Percentiles rank a stretch among this genome's conserved stretches.
These are phyloP conservation scores for Bovichtus variegatus DNA, from an alignment of 2,797 vertebrate species.

Conservation along the genomic window DNA sequence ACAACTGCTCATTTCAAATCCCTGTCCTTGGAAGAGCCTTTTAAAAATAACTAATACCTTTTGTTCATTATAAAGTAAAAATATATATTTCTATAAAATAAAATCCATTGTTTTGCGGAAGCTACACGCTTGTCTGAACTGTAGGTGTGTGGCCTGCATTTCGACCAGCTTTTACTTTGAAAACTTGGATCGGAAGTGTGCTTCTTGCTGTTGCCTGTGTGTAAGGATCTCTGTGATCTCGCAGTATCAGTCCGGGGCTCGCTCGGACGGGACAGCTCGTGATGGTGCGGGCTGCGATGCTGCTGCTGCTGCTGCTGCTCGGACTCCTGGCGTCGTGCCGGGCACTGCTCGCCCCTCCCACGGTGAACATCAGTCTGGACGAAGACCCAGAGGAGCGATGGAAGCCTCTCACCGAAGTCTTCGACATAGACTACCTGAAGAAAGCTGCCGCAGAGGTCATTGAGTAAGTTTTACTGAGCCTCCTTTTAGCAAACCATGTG, in stretches of 20 bases:
- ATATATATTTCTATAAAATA: no score
- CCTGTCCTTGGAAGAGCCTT: no score
- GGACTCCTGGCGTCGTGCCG: constrained; percentile 16
- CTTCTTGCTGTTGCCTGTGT: fast-evolving
- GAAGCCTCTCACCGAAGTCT: constrained; percentile 69
- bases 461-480: constrained; percentile 75
- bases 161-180: constrained; percentile 48
- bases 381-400: constrained; percentile 71
- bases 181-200: constrained; percentile 26
- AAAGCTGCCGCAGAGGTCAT: constrained; percentile 78
- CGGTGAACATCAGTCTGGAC: constrained; percentile 81
- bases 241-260: background rate
- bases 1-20: no score
- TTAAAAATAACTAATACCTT: no score
- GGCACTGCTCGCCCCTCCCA: constrained; percentile 64
- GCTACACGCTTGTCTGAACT: background rate
- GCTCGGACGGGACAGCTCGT: background rate
- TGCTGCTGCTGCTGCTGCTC: constrained; percentile 41
- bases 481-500: background rate
- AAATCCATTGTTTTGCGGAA: background rate
- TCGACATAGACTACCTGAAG: constrained; percentile 69
- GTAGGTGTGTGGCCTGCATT: no score
- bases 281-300: background rate
- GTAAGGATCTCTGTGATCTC: no score
- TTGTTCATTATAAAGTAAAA: no score